These are phyloP conservation scores for Melinaea marsaeus DNA, from an alignment of 2,888 invertebrate species.

Conservation along the genomic window DNA sequence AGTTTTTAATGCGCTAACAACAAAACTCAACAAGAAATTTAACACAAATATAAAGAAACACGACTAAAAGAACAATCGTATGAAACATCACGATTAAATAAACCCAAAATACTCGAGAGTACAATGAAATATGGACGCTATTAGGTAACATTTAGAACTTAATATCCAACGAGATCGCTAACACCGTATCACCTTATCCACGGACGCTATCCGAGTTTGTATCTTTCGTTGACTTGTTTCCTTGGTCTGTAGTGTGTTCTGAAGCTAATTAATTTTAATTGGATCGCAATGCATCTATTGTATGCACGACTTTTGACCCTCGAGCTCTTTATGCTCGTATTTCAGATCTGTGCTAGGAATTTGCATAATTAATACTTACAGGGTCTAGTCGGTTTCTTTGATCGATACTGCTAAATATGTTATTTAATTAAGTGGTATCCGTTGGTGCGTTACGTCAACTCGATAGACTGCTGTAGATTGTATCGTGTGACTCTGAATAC, in stretches of 20 bases:
- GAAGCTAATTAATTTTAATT: constrained; percentile 76
- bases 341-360: constrained; percentile 10
- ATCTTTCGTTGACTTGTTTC: constrained; percentile 71
- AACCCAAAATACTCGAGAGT: constrained; percentile 23
- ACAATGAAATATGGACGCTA: constrained; percentile 40
- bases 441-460: constrained; percentile 14
- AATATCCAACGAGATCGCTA: constrained; percentile 38
- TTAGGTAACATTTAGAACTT: constrained; percentile 37
- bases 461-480: constrained; percentile 27
- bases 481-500: constrained; percentile 35
- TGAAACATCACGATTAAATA: constrained; percentile 29
- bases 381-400: no score
- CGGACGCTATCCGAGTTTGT: constrained; percentile 58
- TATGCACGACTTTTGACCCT: constrained; percentile 53
- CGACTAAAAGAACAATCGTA: constrained; percentile 25
- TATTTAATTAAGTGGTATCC: no score
- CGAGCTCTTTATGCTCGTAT: constrained; percentile 39
- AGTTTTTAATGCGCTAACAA: background rate
- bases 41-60: constrained; percentile 22
- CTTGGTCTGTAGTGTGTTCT: constrained; percentile 65
- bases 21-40: constrained; percentile 14
- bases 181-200: constrained; percentile 53
- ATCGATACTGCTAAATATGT: no score
- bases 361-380: no score
- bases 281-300: constrained; percentile 54